phyloP scores from a whole-genome alignment of 2,113 vertebrate species.

The Otocyon megalotis region DNA sequence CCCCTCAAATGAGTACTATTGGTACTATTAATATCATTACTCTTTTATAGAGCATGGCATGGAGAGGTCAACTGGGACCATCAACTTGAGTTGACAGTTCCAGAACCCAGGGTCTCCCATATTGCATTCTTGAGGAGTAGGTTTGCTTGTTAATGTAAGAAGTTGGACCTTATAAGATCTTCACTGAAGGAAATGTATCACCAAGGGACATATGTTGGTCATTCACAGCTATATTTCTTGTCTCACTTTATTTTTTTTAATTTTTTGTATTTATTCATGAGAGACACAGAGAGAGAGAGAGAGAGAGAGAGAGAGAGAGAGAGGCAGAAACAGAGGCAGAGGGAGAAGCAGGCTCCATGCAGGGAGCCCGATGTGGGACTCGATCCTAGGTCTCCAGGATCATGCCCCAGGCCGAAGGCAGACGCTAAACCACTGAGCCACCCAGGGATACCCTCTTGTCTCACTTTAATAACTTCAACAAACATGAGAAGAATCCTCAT shows the following conservation, averaged over 20 bases:
- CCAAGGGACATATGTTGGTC: background rate
- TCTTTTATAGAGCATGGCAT: background rate
- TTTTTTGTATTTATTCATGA: no score
- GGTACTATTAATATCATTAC: background rate
- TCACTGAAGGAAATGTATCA: background rate
- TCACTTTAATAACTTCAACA: conserved; percentile 21
- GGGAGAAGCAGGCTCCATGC: no score
- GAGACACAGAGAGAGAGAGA: no score
- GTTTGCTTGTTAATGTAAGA: background rate
- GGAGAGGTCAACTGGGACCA: background rate
- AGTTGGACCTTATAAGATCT: background rate
- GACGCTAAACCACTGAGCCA: no score
- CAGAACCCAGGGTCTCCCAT: background rate
- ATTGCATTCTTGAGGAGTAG: background rate
- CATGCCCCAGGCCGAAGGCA: no score
- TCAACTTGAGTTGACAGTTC: background rate
- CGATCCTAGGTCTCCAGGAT: no score
- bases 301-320: no score
- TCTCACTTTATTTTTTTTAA: background rate
- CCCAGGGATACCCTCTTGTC: background rate
- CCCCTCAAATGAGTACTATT: background rate
- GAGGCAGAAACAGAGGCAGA: no score
- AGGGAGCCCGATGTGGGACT: no score
- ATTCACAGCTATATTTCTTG: background rate
- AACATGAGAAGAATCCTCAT: background rate